Base-by-base conservation (phyloP, 2,797 vertebrate species). In the Gila robusta region DNA sequence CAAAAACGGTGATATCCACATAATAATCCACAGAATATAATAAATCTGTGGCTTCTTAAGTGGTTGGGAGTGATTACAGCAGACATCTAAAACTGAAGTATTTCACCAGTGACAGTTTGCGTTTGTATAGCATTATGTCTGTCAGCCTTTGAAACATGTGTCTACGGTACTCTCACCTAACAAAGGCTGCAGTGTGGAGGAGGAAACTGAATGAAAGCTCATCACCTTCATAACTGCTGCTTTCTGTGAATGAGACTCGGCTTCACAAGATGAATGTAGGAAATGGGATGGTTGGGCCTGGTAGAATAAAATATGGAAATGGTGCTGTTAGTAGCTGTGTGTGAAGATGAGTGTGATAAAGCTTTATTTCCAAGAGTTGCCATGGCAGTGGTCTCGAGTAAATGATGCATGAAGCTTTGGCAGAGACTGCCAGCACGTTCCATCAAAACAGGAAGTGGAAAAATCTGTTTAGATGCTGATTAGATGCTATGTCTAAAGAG, bases 341-440 rank as follows among this genome's bases (percentile, higher is more conserved):
- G 72, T 87, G 86, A 86, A 89, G 85, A 88, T 89, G 86, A 90
- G 84, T 90, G 93, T 92, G 94, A 94, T 91, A 94, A 93, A 94
- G 87, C 90, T 94, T 93, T 93, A 92, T 91, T 91, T 91, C 88
- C 83, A 89, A 21, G 28, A 91, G 90, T 92, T 80, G 86, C 94
- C 93, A 93, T 90, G 91, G 93, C 90, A 91, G 91, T 91, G 94
- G 92, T 94, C 94, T 92, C 89, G 90, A 91, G 91, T 95, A 95
- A 95, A 96, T 95, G 94, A 93, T 94, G 94, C 95, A 95, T 96
- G 93, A 95, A 95, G 87, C 94, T 95, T 95, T 95, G 94, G 94
- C 94, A 90, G 87, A 83, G 77, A 90, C 90, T 83, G 82, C 90
- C 89, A 92, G 89, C 86, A 89, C 91, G 91, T 91, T 91, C 88